Evolutionary conservation across 2,113 vertebrate genomes (phyloP).

Genomic region (Callocephalon fimbriatum): DNA sequence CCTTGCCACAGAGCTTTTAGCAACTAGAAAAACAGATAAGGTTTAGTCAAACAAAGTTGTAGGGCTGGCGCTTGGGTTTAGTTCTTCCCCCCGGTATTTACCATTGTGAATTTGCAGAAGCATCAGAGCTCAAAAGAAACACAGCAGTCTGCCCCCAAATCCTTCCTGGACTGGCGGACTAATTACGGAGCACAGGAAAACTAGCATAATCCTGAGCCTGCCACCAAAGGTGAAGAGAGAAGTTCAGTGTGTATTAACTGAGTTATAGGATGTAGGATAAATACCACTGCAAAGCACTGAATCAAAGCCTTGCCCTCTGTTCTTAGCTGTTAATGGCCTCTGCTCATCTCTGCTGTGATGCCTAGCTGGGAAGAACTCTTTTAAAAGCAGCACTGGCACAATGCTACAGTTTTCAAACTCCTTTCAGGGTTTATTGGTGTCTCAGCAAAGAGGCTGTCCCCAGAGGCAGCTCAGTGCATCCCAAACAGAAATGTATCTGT

Average conservation of each 20-base stretch:
- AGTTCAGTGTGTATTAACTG: rapidly evolving
- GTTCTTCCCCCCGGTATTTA: background rate
- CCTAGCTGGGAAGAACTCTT: background rate
- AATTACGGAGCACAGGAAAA: background rate
- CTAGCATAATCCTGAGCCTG: background rate
- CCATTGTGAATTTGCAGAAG: background rate
- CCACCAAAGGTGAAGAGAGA: background rate
- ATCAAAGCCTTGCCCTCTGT: background rate
- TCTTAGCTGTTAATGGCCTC: background rate
- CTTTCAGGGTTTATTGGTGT: background rate
- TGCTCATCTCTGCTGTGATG: background rate
- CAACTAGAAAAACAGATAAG: background rate
- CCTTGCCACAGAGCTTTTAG: background rate
- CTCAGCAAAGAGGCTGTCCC: rapidly evolving
- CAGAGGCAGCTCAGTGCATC: background rate
- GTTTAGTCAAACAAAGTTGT: background rate
- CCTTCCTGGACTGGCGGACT: background rate
- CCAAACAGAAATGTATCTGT: background rate
- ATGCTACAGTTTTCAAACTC: background rate
- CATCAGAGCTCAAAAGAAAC: background rate
- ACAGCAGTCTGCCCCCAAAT: background rate
- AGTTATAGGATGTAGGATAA: background rate
- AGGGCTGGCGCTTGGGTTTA: background rate
- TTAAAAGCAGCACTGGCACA: background rate
- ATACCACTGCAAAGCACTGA: background rate